Evolutionary conservation across 35 echinoderm and acorn worm genomes (phyloP), one percentile per base, ranked within the genome.

Genomic region (Diadema setosum): DNA sequence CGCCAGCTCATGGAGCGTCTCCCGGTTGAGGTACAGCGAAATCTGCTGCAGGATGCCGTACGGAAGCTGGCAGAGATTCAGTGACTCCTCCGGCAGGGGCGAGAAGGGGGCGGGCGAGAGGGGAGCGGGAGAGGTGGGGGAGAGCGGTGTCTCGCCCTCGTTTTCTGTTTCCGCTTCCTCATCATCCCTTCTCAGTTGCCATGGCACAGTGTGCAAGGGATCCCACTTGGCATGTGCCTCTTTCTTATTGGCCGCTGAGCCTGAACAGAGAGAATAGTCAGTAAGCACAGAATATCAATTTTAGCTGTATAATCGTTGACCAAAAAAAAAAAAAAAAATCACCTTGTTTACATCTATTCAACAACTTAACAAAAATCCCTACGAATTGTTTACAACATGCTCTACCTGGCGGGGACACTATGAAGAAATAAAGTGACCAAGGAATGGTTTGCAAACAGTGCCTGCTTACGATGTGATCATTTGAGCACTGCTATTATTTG

Each of bases 1-100:
- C n/a, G 70, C 70, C 37, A 78, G 40, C 70, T 78, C 70, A 78
- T 78, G 35, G 36, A 78, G 70, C 17, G 70, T 33, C 40, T 78
- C 1, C 39, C 70, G 70, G 70, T 78, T 40, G 34, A 78, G 70
- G 70, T 78, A 35, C 26, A 78, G 32, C 35, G 34, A 33, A 43
- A 78, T 78, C 70, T 78, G 26, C 40, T 78, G 70, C 2, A 78
- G 70, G 37, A 78, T 78, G 12, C 40, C 6, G 37, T 40, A 78
- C 8, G 70, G 70, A 20, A 78, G 11, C 0, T 33, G 70, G 37
- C 32, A 7, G 32, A 78, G 33, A 3, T 43, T 20, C 36, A 78
- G 34, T 5, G 35, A n/a, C 40, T 78, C 70, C 5, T 78, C 70
- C 3, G 70, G 70, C 8, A 40, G 1, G 14, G 70, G 70, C 7